phyloP scores from a whole-genome alignment of 1,140 invertebrate genomes.

The Aphidius gifuensis region DNA sequence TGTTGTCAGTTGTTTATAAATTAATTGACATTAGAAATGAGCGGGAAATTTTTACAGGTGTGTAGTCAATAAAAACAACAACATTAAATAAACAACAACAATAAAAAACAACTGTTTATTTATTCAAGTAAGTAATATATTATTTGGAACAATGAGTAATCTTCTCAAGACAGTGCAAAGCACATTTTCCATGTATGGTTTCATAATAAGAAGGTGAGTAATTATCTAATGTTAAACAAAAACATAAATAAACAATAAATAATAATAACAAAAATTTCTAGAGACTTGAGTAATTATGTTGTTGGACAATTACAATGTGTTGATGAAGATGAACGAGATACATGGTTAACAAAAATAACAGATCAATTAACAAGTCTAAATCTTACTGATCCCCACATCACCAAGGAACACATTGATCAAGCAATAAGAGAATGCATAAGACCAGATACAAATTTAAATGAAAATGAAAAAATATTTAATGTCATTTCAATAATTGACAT shows the following conservation, averaged over 20 bases:
- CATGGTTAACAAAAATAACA: conserved; percentile 63
- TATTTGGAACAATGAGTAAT: not conserved
- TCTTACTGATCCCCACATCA: conserved; percentile 66
- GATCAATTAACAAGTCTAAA: conserved; percentile 72
- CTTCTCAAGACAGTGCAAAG: conserved; percentile 46
- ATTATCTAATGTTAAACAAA: not conserved
- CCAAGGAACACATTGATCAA: conserved; percentile 67
- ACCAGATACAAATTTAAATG: conserved; percentile 67
- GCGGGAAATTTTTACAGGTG: too few species aligned
- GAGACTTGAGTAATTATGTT: conserved; percentile 62
- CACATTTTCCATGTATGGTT: conserved; percentile 56
- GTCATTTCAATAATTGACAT: conserved; percentile 80
- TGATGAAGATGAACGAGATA: conserved; percentile 54
- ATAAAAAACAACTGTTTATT: too few species aligned
- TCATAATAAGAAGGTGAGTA: conserved; percentile 52
- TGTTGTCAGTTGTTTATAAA: too few species aligned
- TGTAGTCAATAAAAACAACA: too few species aligned
- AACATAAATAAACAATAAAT: conserved; percentile 2
- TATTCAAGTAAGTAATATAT: too few species aligned
- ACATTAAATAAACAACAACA: too few species aligned
- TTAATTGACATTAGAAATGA: too few species aligned
- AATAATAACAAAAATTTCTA: conserved; percentile 37
- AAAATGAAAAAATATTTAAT: conserved; percentile 74
- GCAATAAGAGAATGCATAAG: conserved; percentile 66
- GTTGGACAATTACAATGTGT: conserved; percentile 58